Percentiles rank a stretch among this genome's conserved stretches.
These are phyloP conservation scores for Caradrina kadenii DNA, from an alignment of 2,888 invertebrate species.

Conservation along the genomic window DNA sequence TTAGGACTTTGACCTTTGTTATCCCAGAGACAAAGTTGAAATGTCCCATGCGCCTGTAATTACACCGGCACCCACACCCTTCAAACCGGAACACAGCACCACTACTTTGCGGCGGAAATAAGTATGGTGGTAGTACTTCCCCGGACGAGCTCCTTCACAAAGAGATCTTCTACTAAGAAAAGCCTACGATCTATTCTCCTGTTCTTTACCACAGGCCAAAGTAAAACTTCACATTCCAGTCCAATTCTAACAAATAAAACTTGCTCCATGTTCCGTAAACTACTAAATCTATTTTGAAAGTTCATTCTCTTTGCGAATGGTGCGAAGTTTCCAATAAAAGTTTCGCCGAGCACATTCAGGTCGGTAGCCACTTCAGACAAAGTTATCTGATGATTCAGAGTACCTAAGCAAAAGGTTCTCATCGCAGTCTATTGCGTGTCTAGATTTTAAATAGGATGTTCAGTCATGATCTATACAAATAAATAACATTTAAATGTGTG, in stretches of 20 bases:
- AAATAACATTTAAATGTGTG: no score
- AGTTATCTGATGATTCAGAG: constrained; percentile 46
- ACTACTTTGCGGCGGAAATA: no score
- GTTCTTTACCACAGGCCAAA: neutral
- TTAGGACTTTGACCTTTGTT: no score
- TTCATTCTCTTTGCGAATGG: constrained; percentile 46
- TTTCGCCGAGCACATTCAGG: constrained; percentile 36
- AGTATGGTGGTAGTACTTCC: no score
- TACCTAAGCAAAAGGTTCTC: constrained; percentile 9
- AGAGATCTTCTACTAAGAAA: no score
- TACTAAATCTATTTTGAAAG: constrained; percentile 58
- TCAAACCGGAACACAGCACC: no score
- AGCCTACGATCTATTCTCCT: no score
- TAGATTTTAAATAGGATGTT: neutral
- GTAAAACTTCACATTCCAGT: neutral
- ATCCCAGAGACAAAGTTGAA: no score
- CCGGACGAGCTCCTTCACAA: no score
- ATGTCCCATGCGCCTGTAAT: no score
- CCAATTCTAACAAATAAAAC: constrained; percentile 45
- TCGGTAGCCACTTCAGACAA: constrained; percentile 29
- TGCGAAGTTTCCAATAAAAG: constrained; percentile 58
- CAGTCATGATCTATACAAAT: no score
- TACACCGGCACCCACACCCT: no score
- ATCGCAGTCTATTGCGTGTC: constrained; percentile 8
- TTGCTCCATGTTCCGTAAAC: constrained; percentile 32